Base-by-base conservation (phyloP, 2,888 invertebrate genomes). In the Brachyopa scutellaris region DNA sequence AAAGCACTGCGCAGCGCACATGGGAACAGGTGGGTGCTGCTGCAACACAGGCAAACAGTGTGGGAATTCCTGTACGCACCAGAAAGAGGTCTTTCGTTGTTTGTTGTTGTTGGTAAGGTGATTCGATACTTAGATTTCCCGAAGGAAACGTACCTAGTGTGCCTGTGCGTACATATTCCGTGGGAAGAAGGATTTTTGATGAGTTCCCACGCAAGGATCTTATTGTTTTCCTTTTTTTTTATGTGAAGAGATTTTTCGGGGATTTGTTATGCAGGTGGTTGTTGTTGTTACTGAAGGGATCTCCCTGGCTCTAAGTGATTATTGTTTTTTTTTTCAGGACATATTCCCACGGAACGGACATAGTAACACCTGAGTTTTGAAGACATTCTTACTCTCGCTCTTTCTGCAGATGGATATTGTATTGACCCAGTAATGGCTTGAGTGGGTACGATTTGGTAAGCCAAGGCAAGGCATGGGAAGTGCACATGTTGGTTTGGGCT, bases 131-230 rank as follows among this genome's bases (percentile, higher is more conserved):
- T 64, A 74, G 67, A 80, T 74, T 69, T 74, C 62, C 80, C 67
- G 47, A 79, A 79, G 74, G 79, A 79, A 79, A 83, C 66, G 31
- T 73, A 78, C 42, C 66, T 49, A 33, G 59, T 49, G 47, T 74
- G 40, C 74, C 64, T 86, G 85, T 84, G 82, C 64, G 70, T 72
- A 19, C 15, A n/a, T 36, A 51, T 79, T 74, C 84, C 87, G 87
- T 87, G 87, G 87, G 87, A 87, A 87, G 82, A 86, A 87, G 86
- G 86, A 87, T 87, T 87, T 86, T 85, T 67, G 80, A 64, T 72
- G 66, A 84, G 85, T 87, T 87, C 87, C 87, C 87, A 87, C 87
- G 87, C 87, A 86, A 86, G 85, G 86, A 86, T 55, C 49, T 61
- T 57, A 62, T 69, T 74, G 57, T 69, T 11, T 74, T 45, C 31